Evolutionary conservation across 2,113 vertebrate genomes (phyloP).

Genomic region (Dryoscopus gambensis): DNA sequence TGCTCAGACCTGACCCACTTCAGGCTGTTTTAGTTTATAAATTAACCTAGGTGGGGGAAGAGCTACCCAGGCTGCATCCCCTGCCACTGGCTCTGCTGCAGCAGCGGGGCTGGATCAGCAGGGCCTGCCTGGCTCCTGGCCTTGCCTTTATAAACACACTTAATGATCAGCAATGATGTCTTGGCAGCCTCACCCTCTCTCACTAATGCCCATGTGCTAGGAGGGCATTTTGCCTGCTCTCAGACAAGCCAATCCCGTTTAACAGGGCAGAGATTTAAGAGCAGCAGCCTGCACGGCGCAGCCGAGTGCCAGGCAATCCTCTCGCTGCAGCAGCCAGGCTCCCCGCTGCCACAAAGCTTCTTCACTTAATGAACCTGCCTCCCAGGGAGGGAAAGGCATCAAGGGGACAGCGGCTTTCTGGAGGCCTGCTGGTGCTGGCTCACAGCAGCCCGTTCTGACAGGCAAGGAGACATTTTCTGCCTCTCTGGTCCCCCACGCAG

Average conservation of each 20-base stretch:
- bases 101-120: not conserved
- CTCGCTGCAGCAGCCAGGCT: not conserved
- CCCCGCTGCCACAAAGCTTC: not conserved
- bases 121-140: conserved; percentile 14
- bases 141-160: conserved; percentile 27
- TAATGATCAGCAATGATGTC: conserved; percentile 43
- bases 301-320: not conserved
- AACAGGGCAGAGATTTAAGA: conserved; percentile 52
- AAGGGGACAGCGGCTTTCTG: not conserved
- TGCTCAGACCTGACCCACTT: not conserved
- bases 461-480: not conserved
- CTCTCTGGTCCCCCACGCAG: not conserved
- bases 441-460: not conserved
- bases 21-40: not conserved
- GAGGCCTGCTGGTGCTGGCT: not conserved
- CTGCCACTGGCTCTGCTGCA: not conserved
- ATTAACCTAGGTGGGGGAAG: not conserved
- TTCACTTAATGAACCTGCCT: not conserved
- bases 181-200: conserved; percentile 7
- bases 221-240: conserved; percentile 33
- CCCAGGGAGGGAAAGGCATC: not conserved
- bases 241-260: conserved; percentile 1
- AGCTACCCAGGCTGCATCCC: not conserved
- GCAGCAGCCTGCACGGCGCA: not conserved
- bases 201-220: conserved; percentile 14